Conservation (phyloP, 2,797 vertebrate genomes). For the Lagothrix lagotricha region DNA sequence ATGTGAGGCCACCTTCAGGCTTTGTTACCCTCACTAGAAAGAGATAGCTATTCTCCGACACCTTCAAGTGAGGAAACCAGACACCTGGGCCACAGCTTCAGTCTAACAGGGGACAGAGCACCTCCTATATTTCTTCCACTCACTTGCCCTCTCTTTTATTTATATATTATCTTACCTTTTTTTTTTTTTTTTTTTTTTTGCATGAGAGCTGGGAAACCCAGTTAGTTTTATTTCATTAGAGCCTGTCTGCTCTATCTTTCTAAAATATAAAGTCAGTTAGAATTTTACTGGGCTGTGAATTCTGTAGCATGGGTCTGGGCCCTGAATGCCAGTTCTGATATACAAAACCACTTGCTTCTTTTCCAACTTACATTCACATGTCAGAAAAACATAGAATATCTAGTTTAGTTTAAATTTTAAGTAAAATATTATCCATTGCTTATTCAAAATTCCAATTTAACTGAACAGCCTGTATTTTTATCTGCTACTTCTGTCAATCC, state of each 20-base stretch:
- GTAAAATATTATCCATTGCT: neutral
- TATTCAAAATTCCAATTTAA: neutral
- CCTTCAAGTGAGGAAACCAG: neutral
- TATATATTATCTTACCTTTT: neutral
- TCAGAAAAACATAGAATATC: neutral
- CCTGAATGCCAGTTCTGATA: neutral
- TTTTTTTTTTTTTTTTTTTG: neutral
- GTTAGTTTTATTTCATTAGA: neutral
- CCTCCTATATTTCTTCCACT: neutral
- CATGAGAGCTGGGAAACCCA: neutral
- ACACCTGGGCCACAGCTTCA: neutral
- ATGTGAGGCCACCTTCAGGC: rapidly evolving
- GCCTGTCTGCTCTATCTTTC: neutral
- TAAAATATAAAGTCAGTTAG: neutral
- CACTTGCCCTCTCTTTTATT: neutral
- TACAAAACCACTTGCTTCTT: neutral
- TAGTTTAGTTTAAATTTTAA: neutral
- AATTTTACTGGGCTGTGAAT: neutral
- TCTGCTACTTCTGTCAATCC: neutral
- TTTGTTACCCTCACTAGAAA: neutral
- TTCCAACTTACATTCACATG: neutral
- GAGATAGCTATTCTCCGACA: neutral
- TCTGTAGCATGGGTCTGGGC: no score
- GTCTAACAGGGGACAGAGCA: neutral
- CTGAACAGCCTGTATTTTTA: neutral